A percentile compares a stretch with the other conserved stretches of the same genome.
Evolutionary conservation across 2,797 vertebrate genomes (phyloP).

Genomic region (Spinus pinus): DNA sequence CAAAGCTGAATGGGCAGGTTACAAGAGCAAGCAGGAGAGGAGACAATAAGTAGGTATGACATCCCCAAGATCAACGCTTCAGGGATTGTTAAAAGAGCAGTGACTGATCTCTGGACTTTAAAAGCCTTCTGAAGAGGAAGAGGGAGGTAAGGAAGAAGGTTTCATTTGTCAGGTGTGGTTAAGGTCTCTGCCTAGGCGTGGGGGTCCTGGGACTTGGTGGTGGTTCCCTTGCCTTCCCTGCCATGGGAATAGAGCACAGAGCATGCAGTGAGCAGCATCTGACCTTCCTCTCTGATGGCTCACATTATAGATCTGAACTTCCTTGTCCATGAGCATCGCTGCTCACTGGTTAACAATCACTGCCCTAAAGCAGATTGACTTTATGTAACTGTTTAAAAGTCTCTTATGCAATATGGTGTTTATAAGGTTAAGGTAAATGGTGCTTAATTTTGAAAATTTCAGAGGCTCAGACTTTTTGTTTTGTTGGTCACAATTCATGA

Average conservation of each 20-base stretch:
- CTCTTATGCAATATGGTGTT: not conserved
- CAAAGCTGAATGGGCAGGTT: not conserved
- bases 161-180: not conserved
- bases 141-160: not conserved
- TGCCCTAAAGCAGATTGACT: not conserved
- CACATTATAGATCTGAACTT: not conserved
- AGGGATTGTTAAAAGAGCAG: not conserved
- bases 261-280: not conserved
- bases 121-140: not conserved
- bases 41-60: conserved; percentile 33
- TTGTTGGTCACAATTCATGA: not conserved
- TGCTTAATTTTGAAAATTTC: not conserved
- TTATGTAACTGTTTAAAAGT: not conserved
- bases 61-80: conserved; percentile 17
- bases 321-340: not conserved
- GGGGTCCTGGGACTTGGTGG: not conserved
- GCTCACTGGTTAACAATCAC: not conserved
- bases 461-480: not conserved
- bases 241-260: not conserved
- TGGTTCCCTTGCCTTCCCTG: not conserved
- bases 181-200: not conserved
- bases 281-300: not conserved
- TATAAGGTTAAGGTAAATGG: not conserved
- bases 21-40: not conserved
- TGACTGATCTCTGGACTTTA: not conserved